Conservation (phyloP, 2,797 vertebrate genomes). For the Anomalospiza imberbis region DNA sequence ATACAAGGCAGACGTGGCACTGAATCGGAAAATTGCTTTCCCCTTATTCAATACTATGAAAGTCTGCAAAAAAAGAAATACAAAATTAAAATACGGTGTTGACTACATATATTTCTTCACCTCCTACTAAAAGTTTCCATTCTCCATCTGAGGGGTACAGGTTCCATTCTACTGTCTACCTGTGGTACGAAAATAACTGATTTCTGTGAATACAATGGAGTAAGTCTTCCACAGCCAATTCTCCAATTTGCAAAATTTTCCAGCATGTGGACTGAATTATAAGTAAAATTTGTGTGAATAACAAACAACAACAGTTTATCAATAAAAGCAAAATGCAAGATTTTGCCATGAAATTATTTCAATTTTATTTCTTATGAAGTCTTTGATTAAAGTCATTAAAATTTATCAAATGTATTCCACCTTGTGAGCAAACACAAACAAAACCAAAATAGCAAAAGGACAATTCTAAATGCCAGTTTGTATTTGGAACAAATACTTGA, state of each 20-base stretch:
- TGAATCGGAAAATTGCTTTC: slow-evolving; percentile 95
- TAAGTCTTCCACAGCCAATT: not conserved
- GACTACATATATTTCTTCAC: not conserved
- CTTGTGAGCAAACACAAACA: not conserved
- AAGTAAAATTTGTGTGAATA: not conserved
- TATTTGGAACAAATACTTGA: not conserved
- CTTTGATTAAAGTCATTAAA: not conserved
- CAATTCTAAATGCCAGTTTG: not conserved
- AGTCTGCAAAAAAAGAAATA: slow-evolving; percentile 84
- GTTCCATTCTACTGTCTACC: not conserved
- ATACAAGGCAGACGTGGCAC: slow-evolving; percentile 93
- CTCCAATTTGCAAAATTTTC: not conserved
- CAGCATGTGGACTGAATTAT: not conserved
- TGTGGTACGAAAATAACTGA: not conserved
- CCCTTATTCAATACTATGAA: slow-evolving; percentile 97
- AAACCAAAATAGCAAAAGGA: not conserved
- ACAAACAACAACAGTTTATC: not conserved
- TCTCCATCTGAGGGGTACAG: not conserved
- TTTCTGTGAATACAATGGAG: not conserved
- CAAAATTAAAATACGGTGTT: not conserved
- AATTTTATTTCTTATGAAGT: not conserved
- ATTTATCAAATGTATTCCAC: not conserved
- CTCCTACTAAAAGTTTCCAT: not conserved
- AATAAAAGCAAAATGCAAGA: not conserved
- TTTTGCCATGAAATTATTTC: not conserved